Evolutionary conservation across 1,140 invertebrate genomes (phyloP), one percentile per base, ranked within the genome.

Genomic region (Apolygus lucorum): DNA sequence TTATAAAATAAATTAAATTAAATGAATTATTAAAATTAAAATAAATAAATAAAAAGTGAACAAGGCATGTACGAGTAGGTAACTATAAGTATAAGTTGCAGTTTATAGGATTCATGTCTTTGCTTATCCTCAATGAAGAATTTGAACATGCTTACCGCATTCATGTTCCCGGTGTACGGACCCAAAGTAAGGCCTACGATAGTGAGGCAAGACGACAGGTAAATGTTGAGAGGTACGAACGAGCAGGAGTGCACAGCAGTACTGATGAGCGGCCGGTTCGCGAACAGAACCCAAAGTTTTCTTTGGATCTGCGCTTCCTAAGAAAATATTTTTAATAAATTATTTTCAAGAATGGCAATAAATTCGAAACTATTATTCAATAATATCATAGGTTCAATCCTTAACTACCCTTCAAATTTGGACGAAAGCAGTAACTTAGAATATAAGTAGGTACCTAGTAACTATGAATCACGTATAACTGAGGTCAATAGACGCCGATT

Each of bases 191-290:
- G 84, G 85, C 54, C 54, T 13, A 59, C 54, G 8, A 59, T 8
- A 13, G 54, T 59, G 2, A 59, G 22, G 22, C 54, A 59, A 59
- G 54, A 14, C 4, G 54, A 59, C 22, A 59, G 22, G 22, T 59
- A 59, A 4, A 59, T 11, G 54, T 24, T 59, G 4, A 59, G 54
- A 14, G 54, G 54, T 4, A 59, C 22, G 54, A 22, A 11, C 54
- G 54, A 59, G 22, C 54, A 59, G 22, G 54, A 17, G 54, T 8
- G 22, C 54, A 59, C 11, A 4, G 13, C 54, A 14, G 13, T 24
- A 4, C 22, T 11, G 22, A 59, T 24, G 21, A 85, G 63, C 71
- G 86, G 85, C 73, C 86, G 84, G 63, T 84, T 76, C 0, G 81
- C 75, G 0, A 84, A 84, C 49, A 86, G 26, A 8, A 75, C 28